Evolutionary conservation across 2,888 invertebrate species (phyloP).

Genomic region (Syrista parreyssii): DNA sequence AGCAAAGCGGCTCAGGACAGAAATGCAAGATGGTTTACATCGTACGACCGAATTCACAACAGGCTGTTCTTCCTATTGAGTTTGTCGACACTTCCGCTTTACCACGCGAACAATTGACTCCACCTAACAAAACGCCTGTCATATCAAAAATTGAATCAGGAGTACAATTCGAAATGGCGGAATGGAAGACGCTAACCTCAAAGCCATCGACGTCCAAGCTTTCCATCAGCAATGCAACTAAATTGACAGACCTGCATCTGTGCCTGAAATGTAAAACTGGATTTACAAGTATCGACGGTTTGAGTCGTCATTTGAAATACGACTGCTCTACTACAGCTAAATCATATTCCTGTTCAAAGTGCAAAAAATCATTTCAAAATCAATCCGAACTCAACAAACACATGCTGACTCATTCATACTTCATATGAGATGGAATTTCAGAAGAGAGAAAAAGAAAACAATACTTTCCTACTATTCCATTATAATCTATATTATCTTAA

Average conservation of each 20-base stretch:
- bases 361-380: slow-evolving; percentile 1
- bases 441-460: too few relatives aligned
- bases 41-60: background rate
- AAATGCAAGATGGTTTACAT: background rate
- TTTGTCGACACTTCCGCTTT: background rate
- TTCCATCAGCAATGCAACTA: background rate
- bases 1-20: background rate
- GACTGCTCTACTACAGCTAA: background rate
- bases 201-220: background rate
- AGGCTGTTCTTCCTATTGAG: background rate
- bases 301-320: background rate
- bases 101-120: background rate
- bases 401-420: background rate
- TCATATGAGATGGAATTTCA: too few relatives aligned
- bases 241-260: slow-evolving; percentile 3
- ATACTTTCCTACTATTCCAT: too few relatives aligned
- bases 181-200: background rate
- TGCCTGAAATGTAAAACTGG: slow-evolving; percentile 1
- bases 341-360: background rate
- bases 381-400: slow-evolving; percentile 5
- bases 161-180: background rate
- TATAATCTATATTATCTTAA: too few relatives aligned
- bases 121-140: background rate
- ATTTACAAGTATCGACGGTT: background rate
- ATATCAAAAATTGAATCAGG: background rate